phyloP scores from a whole-genome alignment of 2,113 vertebrate genomes.

The Oryzias javanicus region DNA sequence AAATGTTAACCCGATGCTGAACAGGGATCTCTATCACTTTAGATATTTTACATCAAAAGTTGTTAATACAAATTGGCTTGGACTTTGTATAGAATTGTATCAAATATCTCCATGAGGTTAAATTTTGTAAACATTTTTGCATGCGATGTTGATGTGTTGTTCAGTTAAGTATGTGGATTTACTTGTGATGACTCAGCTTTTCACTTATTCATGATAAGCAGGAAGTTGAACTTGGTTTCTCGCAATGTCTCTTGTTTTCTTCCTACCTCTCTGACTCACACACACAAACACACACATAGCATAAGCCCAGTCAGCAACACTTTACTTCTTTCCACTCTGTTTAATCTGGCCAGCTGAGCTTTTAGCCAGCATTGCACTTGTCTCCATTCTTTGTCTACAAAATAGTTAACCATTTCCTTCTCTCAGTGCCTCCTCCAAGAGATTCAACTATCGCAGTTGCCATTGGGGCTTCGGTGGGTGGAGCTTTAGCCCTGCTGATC shows the following conservation, averaged over 20 bases:
- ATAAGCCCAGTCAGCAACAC: slow-evolving; percentile 52
- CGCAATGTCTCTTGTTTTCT: slow-evolving; percentile 18
- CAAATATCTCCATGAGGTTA: no score
- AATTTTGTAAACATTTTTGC: neutral
- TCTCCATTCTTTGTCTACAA: slow-evolving; percentile 31
- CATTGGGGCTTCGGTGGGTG: slow-evolving; percentile 91
- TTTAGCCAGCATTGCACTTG: slow-evolving; percentile 53
- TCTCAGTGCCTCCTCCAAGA: slow-evolving; percentile 85
- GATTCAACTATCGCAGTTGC: slow-evolving; percentile 94
- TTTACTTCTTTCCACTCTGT: slow-evolving; percentile 53
- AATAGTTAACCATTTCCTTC: slow-evolving; percentile 38
- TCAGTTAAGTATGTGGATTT: slow-evolving; percentile 9
- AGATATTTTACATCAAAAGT: no score
- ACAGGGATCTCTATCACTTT: no score
- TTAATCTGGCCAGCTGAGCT: slow-evolving; percentile 57
- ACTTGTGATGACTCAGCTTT: slow-evolving; percentile 62
- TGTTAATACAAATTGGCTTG: no score
- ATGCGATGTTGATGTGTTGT: slow-evolving; percentile 8
- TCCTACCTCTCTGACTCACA: no score
- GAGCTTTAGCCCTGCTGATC: slow-evolving; percentile 89
- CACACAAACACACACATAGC: slow-evolving; percentile 2
- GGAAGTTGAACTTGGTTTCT: slow-evolving; percentile 44
- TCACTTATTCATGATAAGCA: slow-evolving; percentile 67
- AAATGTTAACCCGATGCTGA: no score
- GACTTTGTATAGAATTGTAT: no score